A percentile compares a stretch with the other conserved stretches of the same genome.
These are phyloP conservation scores for Eulithis testata DNA, from an alignment of 2,888 invertebrate species.

Conservation along the genomic window DNA sequence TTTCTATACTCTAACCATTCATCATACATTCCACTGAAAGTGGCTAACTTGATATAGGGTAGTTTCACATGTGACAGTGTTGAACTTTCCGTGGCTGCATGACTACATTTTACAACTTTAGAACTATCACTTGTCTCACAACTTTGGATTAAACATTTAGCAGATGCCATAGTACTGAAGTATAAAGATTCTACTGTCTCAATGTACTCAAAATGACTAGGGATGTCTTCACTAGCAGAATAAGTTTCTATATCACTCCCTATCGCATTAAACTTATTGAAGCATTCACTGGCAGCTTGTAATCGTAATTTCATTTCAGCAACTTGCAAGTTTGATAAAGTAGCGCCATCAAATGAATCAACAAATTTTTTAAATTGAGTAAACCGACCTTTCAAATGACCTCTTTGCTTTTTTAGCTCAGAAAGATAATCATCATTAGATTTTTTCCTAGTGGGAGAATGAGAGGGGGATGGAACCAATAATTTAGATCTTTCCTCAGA, in stretches of 20 bases:
- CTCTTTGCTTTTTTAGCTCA: constrained; percentile 10
- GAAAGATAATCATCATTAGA: background rate
- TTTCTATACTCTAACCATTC: constrained; percentile 40
- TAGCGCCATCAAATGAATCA: constrained; percentile 2
- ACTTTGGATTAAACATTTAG: no score
- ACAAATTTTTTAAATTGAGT: constrained; percentile 18
- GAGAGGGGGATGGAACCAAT: constrained; percentile 1
- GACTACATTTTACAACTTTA: no score
- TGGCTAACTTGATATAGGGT: constrained; percentile 34
- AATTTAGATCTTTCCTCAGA: background rate
- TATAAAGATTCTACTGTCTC: no score
- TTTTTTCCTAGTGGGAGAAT: constrained; percentile 4
- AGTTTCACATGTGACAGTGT: constrained; percentile 4
- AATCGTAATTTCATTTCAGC: background rate
- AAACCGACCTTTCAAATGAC: constrained; percentile 10
- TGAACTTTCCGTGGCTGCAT: no score
- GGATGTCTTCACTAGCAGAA: no score
- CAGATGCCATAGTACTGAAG: no score
- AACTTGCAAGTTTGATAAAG: constrained; percentile 6
- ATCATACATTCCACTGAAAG: constrained; percentile 39
- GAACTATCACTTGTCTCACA: no score
- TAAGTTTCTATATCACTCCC: no score
- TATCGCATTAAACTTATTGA: background rate
- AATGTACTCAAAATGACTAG: no score
- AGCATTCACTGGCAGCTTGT: constrained; percentile 2